These are phyloP conservation scores for Rafetus swinhoei DNA, from an alignment of 2,113 vertebrate genomes.

Conservation along the genomic window DNA sequence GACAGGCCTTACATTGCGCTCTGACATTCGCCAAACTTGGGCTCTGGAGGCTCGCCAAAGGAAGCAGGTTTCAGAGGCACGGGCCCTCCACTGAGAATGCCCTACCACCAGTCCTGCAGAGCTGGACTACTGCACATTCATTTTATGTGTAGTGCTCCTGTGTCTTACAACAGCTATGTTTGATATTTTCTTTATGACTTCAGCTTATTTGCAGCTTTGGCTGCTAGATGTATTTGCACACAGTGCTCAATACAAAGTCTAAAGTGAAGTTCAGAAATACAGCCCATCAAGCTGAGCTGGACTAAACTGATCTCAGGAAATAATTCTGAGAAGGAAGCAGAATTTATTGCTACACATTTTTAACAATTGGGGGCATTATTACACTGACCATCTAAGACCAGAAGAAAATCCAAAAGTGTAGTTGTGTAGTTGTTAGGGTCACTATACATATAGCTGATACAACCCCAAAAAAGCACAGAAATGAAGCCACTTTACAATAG, in stretches of 20 bases:
- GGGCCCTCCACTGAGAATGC: constrained; percentile 56
- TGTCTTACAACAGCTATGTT: constrained; percentile 39
- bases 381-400: neutral
- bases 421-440: neutral
- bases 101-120: neutral
- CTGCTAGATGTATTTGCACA: constrained; percentile 58
- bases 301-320: neutral
- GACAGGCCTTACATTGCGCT: constrained; percentile 41
- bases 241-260: constrained; percentile 49
- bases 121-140: neutral
- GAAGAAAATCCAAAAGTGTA: neutral
- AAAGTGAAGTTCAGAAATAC: constrained; percentile 19
- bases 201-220: constrained; percentile 69
- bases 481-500: neutral
- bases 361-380: neutral
- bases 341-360: neutral
- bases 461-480: neutral
- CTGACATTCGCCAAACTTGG: neutral
- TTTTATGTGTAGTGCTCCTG: constrained; percentile 59
- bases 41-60: constrained; percentile 38
- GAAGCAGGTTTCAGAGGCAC: constrained; percentile 45
- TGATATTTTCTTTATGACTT: constrained; percentile 74
- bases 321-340: neutral
- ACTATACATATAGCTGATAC: neutral
- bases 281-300: neutral